Conservation (phyloP, 2,113 vertebrate genomes). For the Grus americana region DNA sequence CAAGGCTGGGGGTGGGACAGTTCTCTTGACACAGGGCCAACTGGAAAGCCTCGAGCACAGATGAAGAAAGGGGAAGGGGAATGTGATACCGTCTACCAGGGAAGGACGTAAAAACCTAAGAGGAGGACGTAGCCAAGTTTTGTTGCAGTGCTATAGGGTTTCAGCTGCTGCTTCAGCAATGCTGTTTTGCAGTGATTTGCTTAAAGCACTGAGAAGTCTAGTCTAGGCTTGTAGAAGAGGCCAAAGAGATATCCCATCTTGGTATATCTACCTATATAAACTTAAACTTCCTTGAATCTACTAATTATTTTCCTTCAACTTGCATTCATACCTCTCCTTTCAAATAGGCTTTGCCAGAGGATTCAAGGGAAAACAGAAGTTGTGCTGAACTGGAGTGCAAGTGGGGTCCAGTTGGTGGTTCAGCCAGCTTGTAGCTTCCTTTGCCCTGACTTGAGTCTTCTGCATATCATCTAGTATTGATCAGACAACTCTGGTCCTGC, state of each 20-base stretch:
- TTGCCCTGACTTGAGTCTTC: neutral
- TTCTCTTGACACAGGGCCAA: neutral
- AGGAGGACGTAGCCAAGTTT: neutral
- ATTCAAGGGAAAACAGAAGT: neutral
- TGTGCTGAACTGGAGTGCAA: accelerated
- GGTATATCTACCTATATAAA: neutral
- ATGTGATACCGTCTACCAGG: neutral
- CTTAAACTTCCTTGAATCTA: neutral
- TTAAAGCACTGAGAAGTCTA: neutral
- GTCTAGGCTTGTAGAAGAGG: neutral
- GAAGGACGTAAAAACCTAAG: neutral
- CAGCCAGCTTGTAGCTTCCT: neutral
- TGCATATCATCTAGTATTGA: neutral
- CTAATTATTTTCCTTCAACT: neutral
- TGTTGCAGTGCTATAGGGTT: neutral
- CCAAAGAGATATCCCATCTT: neutral
- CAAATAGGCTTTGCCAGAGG: neutral
- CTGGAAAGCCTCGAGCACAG: neutral
- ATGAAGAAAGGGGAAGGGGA: neutral
- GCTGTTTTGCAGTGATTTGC: neutral
- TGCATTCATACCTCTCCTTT: neutral
- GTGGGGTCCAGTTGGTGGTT: neutral
- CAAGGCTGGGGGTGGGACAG: neutral
- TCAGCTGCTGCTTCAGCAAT: slow-evolving; percentile 6
- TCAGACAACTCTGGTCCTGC: neutral